Conservation (phyloP, 1,140 invertebrate genomes). For the Anthonomus grandis region DNA sequence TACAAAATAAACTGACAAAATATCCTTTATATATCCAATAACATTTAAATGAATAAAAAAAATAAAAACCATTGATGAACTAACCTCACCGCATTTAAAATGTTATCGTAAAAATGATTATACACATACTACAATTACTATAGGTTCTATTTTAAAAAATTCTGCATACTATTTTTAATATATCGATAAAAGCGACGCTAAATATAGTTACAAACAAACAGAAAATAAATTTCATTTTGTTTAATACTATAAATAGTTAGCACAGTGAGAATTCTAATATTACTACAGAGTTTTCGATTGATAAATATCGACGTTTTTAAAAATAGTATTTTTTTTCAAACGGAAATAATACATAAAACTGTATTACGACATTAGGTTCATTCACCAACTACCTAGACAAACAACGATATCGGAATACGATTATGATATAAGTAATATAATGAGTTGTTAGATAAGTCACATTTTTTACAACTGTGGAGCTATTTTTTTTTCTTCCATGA, state of each 20-base stretch:
- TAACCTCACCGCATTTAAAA: constrained; percentile 6
- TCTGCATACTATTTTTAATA: constrained; percentile 42
- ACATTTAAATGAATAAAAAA: neutral
- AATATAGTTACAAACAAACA: constrained; percentile 41
- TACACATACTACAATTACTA: constrained; percentile 27
- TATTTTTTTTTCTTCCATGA: too few relatives aligned
- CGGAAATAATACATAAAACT: neutral
- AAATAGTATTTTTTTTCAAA: constrained; percentile 1
- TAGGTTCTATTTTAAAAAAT: constrained; percentile 31
- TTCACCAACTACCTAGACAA: constrained; percentile 12
- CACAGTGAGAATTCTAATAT: too few relatives aligned
- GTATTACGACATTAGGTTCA: constrained; percentile 3
- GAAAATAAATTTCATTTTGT: constrained; percentile 29
- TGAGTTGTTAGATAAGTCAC: too few relatives aligned
- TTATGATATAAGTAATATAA: too few relatives aligned
- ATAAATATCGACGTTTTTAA: neutral
- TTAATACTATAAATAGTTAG: constrained; percentile 33
- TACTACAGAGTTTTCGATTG: neutral
- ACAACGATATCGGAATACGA: too few relatives aligned
- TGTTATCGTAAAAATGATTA: constrained; percentile 16
- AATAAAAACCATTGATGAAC: neutral
- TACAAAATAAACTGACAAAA: too few relatives aligned
- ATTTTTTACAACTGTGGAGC: too few relatives aligned
- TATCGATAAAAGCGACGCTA: constrained; percentile 43
- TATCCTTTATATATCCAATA: neutral